These are phyloP conservation scores for Microcebus lehilahytsara DNA, from an alignment of 2,113 vertebrate species.

Conservation along the genomic window DNA sequence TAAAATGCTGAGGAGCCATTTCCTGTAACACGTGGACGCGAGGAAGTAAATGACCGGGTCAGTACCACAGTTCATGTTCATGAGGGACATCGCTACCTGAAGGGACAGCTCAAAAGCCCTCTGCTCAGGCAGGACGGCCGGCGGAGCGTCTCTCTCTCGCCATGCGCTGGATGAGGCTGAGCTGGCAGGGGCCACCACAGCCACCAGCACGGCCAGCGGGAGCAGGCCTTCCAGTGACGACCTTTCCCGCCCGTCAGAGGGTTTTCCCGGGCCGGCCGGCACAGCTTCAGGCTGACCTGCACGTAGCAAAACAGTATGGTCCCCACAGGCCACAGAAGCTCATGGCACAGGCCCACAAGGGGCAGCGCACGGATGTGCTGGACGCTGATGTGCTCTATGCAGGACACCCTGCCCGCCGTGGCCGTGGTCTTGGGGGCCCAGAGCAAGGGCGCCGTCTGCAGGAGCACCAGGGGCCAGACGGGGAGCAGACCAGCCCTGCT, in stretches of 20 bases:
- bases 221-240: slow-evolving; percentile 81
- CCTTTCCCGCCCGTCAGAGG: slow-evolving; percentile 74
- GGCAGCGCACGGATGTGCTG: slow-evolving; percentile 80
- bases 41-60: slow-evolving; percentile 93
- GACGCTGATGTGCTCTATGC: slow-evolving; percentile 90
- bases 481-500: slow-evolving; percentile 82
- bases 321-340: slow-evolving; percentile 86
- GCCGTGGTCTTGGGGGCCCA: slow-evolving; percentile 78
- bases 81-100: slow-evolving; percentile 87
- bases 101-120: slow-evolving; percentile 86
- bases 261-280: slow-evolving; percentile 82
- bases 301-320: slow-evolving; percentile 88
- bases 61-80: slow-evolving; percentile 91
- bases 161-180: slow-evolving; percentile 89
- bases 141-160: slow-evolving; percentile 79
- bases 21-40: slow-evolving; percentile 88
- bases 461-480: slow-evolving; percentile 85
- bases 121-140: slow-evolving; percentile 82
- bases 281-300: slow-evolving; percentile 87
- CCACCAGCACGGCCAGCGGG: slow-evolving; percentile 87
- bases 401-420: slow-evolving; percentile 81
- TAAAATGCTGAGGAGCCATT: slow-evolving; percentile 86
- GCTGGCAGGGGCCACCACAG: slow-evolving; percentile 88
- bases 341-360: slow-evolving; percentile 80
- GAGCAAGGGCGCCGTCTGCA: slow-evolving; percentile 85